phyloP scores from a whole-genome alignment of 2,888 invertebrate genomes.

The Julus scandinavius region DNA sequence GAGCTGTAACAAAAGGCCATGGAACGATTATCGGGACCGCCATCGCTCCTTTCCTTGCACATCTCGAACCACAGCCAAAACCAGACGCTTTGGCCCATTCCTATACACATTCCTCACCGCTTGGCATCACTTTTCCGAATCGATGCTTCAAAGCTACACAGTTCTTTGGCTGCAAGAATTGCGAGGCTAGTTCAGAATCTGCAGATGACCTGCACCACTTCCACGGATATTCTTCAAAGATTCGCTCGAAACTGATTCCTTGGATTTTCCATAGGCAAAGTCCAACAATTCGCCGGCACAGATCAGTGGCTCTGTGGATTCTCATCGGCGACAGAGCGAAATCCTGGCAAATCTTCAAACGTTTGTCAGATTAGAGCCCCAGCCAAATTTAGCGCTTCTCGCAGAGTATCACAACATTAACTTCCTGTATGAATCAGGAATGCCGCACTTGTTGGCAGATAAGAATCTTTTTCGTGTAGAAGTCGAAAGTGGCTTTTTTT shows the following conservation, averaged over 20 bases:
- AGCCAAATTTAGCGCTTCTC: constrained; percentile 28
- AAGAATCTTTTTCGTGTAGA: neutral
- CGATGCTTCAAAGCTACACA: neutral
- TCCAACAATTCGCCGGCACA: neutral
- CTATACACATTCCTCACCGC: neutral
- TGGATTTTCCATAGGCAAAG: neutral
- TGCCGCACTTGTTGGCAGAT: constrained; percentile 23
- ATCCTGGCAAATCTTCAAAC: neutral
- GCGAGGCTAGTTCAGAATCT: neutral
- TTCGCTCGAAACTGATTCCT: neutral
- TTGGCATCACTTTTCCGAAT: constrained; percentile 4
- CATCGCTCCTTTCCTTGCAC: constrained; percentile 27
- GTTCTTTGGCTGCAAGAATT: neutral
- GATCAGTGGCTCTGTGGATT: neutral
- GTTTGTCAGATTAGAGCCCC: neutral
- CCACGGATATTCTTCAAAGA: neutral
- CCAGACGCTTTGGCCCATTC: neutral
- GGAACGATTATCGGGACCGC: constrained; percentile 40
- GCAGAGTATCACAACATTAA: constrained; percentile 51
- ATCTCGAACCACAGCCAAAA: constrained; percentile 22
- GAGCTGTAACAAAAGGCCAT: constrained; percentile 46
- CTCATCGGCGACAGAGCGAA: constrained; percentile 11
- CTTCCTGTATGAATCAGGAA: constrained; percentile 43
- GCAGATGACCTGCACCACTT: neutral
- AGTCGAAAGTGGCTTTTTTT: neutral